Evolutionary conservation across 2,113 vertebrate genomes (phyloP).

Genomic region (Clarias macrocephalus): DNA sequence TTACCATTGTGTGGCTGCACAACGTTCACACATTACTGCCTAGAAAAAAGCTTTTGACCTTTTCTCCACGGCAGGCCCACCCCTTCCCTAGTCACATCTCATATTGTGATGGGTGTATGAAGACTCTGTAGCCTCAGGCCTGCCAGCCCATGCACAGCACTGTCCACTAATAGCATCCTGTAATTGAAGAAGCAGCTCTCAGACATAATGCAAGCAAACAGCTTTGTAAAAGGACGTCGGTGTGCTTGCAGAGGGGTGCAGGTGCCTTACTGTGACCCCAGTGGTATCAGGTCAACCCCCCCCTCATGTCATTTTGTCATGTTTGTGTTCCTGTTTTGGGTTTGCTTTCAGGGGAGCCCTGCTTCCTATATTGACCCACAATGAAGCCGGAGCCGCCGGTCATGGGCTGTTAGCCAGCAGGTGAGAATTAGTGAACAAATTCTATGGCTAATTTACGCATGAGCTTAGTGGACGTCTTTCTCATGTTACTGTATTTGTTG

Average conservation of each 20-base stretch:
- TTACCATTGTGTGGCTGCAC: constrained; percentile 58
- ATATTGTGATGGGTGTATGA: constrained; percentile 72
- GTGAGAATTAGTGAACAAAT: constrained; percentile 23
- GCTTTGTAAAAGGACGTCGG: constrained; percentile 1
- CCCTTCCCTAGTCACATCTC: constrained; percentile 74
- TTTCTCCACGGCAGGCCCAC: constrained; percentile 69
- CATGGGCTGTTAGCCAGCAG: constrained; percentile 54
- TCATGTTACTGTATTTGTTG: not conserved
- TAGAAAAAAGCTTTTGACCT: constrained; percentile 71
- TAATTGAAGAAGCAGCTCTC: constrained; percentile 74
- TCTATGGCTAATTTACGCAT: not conserved
- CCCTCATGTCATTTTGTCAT: constrained; percentile 48
- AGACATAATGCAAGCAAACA: constrained; percentile 65
- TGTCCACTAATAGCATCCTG: constrained; percentile 70
- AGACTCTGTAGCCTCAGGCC: constrained; percentile 64
- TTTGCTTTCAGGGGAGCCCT: constrained; percentile 64
- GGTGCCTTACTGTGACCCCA: constrained; percentile 56
- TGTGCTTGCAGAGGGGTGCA: constrained; percentile 41
- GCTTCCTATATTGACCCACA: constrained; percentile 64
- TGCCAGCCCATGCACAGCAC: constrained; percentile 64
- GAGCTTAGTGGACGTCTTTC: not conserved
- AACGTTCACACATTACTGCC: constrained; percentile 74
- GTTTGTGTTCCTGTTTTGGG: constrained; percentile 73
- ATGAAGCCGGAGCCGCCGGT: constrained; percentile 63
- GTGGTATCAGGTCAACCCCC: constrained; percentile 54